Conservation (phyloP, 2,797 vertebrate species). For the Anguilla marmorata region DNA sequence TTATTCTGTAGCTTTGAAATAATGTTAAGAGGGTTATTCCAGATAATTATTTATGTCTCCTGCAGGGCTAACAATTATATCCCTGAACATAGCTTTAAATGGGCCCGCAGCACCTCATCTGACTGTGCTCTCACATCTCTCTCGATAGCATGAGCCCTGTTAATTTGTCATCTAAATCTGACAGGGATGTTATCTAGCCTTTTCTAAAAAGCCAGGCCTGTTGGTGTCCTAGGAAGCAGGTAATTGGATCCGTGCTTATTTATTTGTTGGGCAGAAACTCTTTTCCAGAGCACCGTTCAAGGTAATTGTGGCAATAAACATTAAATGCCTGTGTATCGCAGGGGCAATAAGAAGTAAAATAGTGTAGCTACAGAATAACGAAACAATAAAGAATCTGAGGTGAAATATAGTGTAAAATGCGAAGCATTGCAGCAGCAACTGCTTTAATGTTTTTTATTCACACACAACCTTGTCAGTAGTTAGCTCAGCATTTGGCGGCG, state of each 20-base stretch:
- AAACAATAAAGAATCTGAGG: not conserved
- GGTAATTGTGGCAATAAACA: not conserved
- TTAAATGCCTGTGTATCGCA: not conserved
- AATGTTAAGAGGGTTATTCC: not conserved
- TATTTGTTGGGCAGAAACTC: not conserved
- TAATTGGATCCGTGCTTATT: slow-evolving; percentile 19
- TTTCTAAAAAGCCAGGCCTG: not conserved
- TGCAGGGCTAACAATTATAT: not conserved
- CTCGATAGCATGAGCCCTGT: not conserved
- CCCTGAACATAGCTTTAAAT: not conserved
- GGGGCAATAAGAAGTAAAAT: not conserved
- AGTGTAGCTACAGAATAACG: not conserved
- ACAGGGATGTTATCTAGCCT: not conserved
- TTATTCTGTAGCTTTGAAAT: not conserved
- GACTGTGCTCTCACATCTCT: not conserved
- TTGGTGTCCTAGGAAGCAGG: slow-evolving; percentile 2
- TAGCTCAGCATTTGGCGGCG: not conserved
- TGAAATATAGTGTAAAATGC: not conserved
- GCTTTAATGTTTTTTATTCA: not conserved
- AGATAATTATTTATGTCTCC: not conserved
- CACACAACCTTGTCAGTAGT: not conserved
- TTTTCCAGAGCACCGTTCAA: not conserved
- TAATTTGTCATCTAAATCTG: slow-evolving; percentile 1
- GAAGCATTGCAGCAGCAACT: not conserved
- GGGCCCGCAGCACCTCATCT: not conserved